Evolutionary conservation across 2,113 vertebrate species (phyloP), one percentile per base, ranked within the genome.

Genomic region (Aptenodytes forsteri): DNA sequence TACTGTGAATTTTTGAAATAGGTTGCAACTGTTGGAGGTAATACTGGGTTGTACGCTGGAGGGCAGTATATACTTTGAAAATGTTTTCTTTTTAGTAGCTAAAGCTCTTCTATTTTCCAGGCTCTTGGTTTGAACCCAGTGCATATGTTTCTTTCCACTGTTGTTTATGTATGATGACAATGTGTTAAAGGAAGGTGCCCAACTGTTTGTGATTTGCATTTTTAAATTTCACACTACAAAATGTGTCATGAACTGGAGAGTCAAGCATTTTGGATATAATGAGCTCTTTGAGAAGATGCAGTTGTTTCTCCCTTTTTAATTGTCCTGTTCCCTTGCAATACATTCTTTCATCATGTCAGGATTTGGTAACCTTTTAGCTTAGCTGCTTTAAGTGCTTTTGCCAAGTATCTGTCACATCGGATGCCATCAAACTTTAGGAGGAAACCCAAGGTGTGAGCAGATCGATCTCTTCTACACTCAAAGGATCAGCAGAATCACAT

Each of bases 31-130:
- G 10, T 29, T 89, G 21, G 21, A 7, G 27, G 80, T 67, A 96
- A 87, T 97, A 76, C 47, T 2, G 20, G 16, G 13, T 2, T 42
- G 80, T 86, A 92, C 98, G 67, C 97, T 62, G 13, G 98, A 97
- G 98, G 98, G 97, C 98, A 98, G 97, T 90, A 90, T 85, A 42
- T 52, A 44, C 71, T 89, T 92, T 9, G 82, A 42, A 47, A 95
- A 96, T 66, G 40, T 5, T 78, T 81, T 54, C 40, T 40, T 47
- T n/a, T 67, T 79, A 6, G 13, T n/a, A 46, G 42, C 42, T 12
- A 4, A 47, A 38, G 13, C 10, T 86, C 3, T 6, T 26, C 16
- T 34, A 0, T 87, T 95, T 91, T 89, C 70, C n/a, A 59, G 49
- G 42, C 34, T 70, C 32, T 75, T 79, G 21, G 10, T 59, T 65